Evolutionary conservation across 2,888 invertebrate genomes (phyloP), one percentile per base, ranked within the genome.

Genomic region (Nyleta sp.): DNA sequence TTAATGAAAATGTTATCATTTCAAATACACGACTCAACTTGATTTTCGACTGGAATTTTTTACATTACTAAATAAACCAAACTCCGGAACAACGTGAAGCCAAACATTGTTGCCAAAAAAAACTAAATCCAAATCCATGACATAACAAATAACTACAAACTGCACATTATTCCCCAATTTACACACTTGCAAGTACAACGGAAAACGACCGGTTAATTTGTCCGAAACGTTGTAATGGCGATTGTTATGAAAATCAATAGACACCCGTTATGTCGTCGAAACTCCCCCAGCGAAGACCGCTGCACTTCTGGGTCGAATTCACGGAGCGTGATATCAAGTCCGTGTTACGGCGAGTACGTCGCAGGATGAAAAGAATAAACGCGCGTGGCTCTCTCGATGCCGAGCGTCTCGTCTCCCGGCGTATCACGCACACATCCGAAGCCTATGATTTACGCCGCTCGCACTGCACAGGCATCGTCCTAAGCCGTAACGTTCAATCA

Each of bases 321-420:
- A 44, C 59, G 28, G 31, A 71, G 59, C 57, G 67, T 67, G 67
- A 71, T 65, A 77, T 65, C 59, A 71, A 64, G 57, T 65, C 71
- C 60, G 20, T 60, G 71, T 60, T 71, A 57, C 75, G 28, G 28
- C 40, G 72, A 72, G 67, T 73, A 68, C 77, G 62, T 77, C 52
- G 72, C 65, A 48, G 50, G 55, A 55, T 71, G 59, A 67, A 75
- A 72, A 75, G 73, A 78, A 82, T 72, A 67, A 80, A 80, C 79
- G 72, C 75, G 80, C 80, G 82, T 84, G 84, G 83, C 80, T 80
- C 78, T 76, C 60, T 74, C 80, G 83, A 78, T 84, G 82, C 80
- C 81, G 78, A 81, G 85, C 86, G 86, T 86, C 71, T 71, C 60
- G 86, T 86, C 68, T 67, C 28, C 85, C 86, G 84, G 85, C 86